Conservation (phyloP, 2,113 vertebrate genomes). For the Craseonycteris thonglongyai region DNA sequence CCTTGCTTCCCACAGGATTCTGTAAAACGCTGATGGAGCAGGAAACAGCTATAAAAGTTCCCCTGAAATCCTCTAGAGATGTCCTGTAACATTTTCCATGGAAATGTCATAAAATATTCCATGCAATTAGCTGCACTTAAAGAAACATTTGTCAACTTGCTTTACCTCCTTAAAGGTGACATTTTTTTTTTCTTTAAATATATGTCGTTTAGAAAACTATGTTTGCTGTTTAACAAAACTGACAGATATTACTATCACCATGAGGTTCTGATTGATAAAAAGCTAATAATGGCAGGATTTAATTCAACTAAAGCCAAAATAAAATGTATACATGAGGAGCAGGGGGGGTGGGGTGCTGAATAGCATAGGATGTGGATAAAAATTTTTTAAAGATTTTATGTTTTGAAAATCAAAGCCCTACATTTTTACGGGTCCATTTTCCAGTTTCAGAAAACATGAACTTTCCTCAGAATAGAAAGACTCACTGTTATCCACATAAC, state of each 20-base stretch:
- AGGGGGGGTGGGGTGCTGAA: not conserved
- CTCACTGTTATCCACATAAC: conserved; percentile 5
- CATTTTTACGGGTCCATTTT: conserved; percentile 29
- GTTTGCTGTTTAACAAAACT: conserved; percentile 33
- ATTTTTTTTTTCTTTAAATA: conserved; percentile 11
- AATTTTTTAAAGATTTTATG: not conserved
- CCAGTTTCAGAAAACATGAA: conserved; percentile 51
- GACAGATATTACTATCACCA: not conserved
- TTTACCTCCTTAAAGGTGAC: conserved; percentile 61
- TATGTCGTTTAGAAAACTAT: conserved; percentile 26
- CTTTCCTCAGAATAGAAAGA: conserved; percentile 38
- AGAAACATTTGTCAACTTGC: conserved; percentile 65
- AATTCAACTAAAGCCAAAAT: not conserved
- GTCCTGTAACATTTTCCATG: conserved; percentile 74
- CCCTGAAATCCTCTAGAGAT: conserved; percentile 70
- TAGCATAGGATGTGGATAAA: not conserved
- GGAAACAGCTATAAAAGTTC: conserved; percentile 68
- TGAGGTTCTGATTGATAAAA: not conserved
- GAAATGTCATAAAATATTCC: conserved; percentile 73
- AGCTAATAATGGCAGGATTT: conserved; percentile 16
- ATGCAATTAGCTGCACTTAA: conserved; percentile 69
- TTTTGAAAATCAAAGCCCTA: not conserved
- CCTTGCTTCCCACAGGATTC: conserved; percentile 47
- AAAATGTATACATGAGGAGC: conserved; percentile 2
- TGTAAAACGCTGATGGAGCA: conserved; percentile 60